Conservation (phyloP, 2,113 vertebrate genomes). For the Percina caprodes region DNA sequence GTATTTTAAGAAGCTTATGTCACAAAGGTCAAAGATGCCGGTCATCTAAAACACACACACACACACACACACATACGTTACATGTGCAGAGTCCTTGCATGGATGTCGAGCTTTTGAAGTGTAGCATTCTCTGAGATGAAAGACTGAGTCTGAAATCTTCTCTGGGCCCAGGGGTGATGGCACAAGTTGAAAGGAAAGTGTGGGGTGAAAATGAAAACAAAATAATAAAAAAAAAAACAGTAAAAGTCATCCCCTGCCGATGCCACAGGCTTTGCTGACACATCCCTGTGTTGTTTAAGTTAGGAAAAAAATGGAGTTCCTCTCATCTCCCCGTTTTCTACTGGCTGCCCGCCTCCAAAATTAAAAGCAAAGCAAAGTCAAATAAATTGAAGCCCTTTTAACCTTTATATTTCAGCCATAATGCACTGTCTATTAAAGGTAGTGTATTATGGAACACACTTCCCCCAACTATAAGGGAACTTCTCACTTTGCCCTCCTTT, state of each 20-base stretch:
- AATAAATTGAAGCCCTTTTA: background rate
- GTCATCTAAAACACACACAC: constrained; percentile 19
- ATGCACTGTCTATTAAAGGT: too few species aligned
- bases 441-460: too few species aligned
- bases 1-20: background rate
- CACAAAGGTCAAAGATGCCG: constrained; percentile 20
- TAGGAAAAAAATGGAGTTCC: constrained; percentile 24
- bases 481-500: too few species aligned
- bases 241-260: constrained; percentile 9
- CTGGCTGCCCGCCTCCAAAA: constrained; percentile 2
- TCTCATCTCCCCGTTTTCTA: constrained; percentile 1
- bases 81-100: background rate
- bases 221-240: background rate
- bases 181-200: constrained; percentile 8
- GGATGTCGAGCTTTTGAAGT: constrained; percentile 14
- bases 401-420: background rate
- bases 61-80: constrained; percentile 1
- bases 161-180: constrained; percentile 7
- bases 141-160: constrained; percentile 23
- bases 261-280: constrained; percentile 32
- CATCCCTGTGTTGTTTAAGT: constrained; percentile 23
- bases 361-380: constrained; percentile 16
- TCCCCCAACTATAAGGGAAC: too few species aligned
- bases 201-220: background rate
- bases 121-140: constrained; percentile 19